Evolutionary conservation across 2,888 invertebrate species (phyloP).

Genomic region (Steinernema hermaphroditum): DNA sequence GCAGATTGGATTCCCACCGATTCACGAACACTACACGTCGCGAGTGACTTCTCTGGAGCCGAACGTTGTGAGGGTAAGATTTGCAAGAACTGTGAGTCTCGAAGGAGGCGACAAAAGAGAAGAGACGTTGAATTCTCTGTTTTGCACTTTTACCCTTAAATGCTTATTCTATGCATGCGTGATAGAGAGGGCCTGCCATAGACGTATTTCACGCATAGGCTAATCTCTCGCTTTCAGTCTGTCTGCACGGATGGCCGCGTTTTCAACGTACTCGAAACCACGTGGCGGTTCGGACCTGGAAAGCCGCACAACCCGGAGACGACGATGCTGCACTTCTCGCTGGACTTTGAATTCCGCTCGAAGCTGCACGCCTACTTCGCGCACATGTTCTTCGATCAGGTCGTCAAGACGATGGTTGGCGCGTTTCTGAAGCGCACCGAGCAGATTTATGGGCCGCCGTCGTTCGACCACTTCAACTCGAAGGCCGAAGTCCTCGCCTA

Average conservation of each 20-base stretch:
- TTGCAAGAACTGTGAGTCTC: too few species aligned
- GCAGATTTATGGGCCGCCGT: slow-evolving; percentile 75
- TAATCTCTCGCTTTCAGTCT: slow-evolving; percentile 71
- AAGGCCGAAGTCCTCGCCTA: slow-evolving; percentile 36
- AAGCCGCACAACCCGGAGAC: slow-evolving; percentile 68
- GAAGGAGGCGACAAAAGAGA: too few species aligned
- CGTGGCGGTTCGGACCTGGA: slow-evolving; percentile 90
- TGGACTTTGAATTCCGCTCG: slow-evolving; percentile 83
- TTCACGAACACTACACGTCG: slow-evolving; percentile 58
- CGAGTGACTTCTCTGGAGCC: slow-evolving; percentile 58
- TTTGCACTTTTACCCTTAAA: too few species aligned
- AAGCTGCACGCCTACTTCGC: slow-evolving; percentile 84
- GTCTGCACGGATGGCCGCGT: slow-evolving; percentile 85
- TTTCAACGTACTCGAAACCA: slow-evolving; percentile 84
- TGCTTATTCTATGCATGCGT: too few species aligned
- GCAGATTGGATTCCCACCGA: slow-evolving; percentile 59
- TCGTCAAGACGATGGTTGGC: slow-evolving; percentile 76
- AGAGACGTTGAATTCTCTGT: too few species aligned
- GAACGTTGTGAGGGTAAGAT: slow-evolving; percentile 55
- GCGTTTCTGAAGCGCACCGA: slow-evolving; percentile 86
- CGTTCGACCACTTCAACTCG: slow-evolving; percentile 57
- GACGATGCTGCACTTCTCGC: slow-evolving; percentile 67
- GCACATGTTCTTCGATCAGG: slow-evolving; percentile 88
- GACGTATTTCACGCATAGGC: too few species aligned
- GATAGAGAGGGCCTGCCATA: too few species aligned